Evolutionary conservation across 2,113 vertebrate genomes (phyloP), one percentile per base, ranked within the genome.

Genomic region (Opisthocomus hoazin): DNA sequence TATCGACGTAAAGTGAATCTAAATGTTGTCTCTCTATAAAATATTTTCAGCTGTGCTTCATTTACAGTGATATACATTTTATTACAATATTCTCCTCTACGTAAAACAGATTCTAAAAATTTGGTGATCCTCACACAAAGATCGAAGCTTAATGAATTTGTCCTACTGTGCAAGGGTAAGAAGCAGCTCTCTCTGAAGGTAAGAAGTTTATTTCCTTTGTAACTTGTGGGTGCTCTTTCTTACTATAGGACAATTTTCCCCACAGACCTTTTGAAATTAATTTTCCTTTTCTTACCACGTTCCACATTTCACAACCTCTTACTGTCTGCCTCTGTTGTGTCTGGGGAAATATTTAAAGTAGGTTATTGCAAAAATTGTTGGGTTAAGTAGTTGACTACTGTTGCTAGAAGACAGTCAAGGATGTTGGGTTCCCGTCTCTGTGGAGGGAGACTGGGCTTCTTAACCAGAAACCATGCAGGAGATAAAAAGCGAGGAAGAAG

Each of bases 131-230:
- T 97, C 39, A 94, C 51, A 0, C 96, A 97, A 73, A 94, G 88
- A 69, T 97, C 96, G 82, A 96, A 96, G 45, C 45, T 86, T 65
- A 92, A 97, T 53, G 39, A 87, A 56, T 97, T 96, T 73, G 83
- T 97, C 36, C 89, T 90, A 0, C 17, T 97, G 68, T 90, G 64
- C 79, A 93, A 92, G 76, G 76, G 92, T 45, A 90, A 94, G 61
- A 86, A 93, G 16, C 56, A 79, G 2, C 96, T 90, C 6, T 89
- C 13, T 69, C 80, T 97, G 43, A 93, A 97, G 93, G 96, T 97
- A 95, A 96, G 89, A 56, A 66, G 15, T 37, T 84, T 32, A 56
- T 80, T 87, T 89, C 37, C 36, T 63, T 43, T 64, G 7, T 64
- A 84, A 64, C 3, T 29, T 53, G 4, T 21, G 7, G 6, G 2